Evolutionary conservation across 2,888 invertebrate genomes (phyloP), one percentile per base, ranked within the genome.

Genomic region (Orthosia cruda): DNA sequence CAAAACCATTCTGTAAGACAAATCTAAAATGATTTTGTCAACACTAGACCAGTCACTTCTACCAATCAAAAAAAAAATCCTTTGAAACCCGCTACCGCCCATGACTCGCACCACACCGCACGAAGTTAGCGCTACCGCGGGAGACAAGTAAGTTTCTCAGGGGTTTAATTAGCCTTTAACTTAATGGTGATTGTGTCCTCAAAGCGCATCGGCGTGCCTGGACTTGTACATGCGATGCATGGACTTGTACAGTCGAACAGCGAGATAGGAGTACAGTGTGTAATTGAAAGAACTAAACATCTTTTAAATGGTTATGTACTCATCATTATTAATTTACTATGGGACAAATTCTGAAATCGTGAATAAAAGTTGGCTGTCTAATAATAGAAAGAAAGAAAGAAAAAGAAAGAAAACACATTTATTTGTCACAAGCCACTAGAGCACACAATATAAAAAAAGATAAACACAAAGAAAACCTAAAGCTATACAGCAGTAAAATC

Each of bases 141-240:
- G 91, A 92, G 93, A 94, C 92, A 92, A 94, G 93, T 94, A 92
- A 93, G 93, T 94, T 95, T 91, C 92, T 91, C 91, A 87, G 90
- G 89, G 91, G 93, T 92, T 95, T 95, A 95, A 96, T 96, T 95
- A 94, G 93, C 93, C 92, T 91, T 93, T 93, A 95, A 94, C 91
- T 93, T 94, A 95, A 94, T 93, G 92, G 93, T 93, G 93, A 93
- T 93, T 93, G 93, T 92, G 90, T 91, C 90, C 90, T 90, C 89
- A 84, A 84, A 90, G 91, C 89, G 89, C 91, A 90, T 88, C 88
- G 87, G 87, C 67, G 88, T 82, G 85, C 76, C 81, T 81, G 71
- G 81, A 84, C 81, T 84, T 77, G 70, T 73, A 84, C 77, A 81
- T 84, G 71, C 84, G 45, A 84, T 72, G 61, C 79, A 69, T 47